Conservation (phyloP, 2,888 invertebrate genomes). For the Crossocerus cetratus region DNA sequence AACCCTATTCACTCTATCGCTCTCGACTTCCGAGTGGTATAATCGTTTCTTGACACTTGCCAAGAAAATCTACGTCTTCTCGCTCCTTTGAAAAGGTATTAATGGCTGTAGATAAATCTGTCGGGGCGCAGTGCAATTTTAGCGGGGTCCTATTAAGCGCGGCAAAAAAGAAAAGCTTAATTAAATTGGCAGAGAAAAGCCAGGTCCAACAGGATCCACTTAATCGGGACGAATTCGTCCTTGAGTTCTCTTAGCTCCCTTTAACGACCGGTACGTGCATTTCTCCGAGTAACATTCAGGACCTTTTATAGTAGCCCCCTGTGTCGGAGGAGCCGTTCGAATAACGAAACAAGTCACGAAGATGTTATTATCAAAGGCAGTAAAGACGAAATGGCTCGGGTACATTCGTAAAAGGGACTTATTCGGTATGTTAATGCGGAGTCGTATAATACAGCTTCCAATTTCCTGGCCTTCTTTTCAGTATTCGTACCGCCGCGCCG, state of each 20-base stretch:
- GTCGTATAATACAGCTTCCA: conserved; percentile 2
- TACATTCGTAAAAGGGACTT: conserved; percentile 23
- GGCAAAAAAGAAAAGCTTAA: background rate
- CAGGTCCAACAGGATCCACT: background rate
- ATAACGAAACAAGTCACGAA: conserved; percentile 22
- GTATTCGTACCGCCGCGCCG: no score
- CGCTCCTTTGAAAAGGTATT: no score
- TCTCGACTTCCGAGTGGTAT: no score
- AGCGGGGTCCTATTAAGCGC: no score
- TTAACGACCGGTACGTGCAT: background rate
- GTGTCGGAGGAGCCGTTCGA: conserved; percentile 8
- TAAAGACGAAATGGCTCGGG: conserved; percentile 20
- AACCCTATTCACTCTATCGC: no score
- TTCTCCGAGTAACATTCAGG: background rate
- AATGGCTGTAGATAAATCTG: no score
- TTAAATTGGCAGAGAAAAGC: background rate
- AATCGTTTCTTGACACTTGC: no score
- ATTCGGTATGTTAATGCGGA: conserved; percentile 16
- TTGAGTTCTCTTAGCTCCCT: background rate
- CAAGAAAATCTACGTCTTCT: no score
- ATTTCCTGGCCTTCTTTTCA: conserved; percentile 1
- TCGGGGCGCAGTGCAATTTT: no score
- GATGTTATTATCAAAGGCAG: conserved; percentile 41
- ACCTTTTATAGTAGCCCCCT: background rate
- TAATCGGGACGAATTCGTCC: conserved; percentile 1